Evolutionary conservation across 2,888 invertebrate species (phyloP).

Genomic region (Stenodema calcarata): DNA sequence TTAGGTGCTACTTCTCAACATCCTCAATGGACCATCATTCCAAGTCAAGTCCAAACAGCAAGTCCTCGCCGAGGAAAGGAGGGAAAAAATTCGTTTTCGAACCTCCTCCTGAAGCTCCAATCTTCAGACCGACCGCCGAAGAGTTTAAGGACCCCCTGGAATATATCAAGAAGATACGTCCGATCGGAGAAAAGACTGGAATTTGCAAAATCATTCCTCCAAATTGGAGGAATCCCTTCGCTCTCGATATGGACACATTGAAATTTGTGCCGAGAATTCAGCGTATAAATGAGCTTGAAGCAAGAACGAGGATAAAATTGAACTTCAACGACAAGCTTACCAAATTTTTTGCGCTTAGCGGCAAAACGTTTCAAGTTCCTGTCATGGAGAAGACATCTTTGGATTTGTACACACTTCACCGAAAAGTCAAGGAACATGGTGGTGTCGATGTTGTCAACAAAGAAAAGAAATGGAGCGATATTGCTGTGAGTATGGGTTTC

Average conservation of each 20-base stretch:
- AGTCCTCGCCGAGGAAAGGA: constrained; percentile 29
- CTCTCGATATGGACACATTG: constrained; percentile 94
- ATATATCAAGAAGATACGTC: constrained; percentile 52
- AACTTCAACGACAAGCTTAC: constrained; percentile 97
- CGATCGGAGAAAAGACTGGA: constrained; percentile 50
- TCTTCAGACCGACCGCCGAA: constrained; percentile 52
- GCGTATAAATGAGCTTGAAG: constrained; percentile 95
- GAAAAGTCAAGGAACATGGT: constrained; percentile 82
- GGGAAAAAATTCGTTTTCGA: constrained; percentile 50
- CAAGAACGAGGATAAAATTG: constrained; percentile 92
- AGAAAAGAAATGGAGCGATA: constrained; percentile 90
- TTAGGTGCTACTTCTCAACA: background rate
- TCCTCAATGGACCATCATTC: background rate
- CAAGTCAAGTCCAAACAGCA: constrained; percentile 1
- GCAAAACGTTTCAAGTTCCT: constrained; percentile 88
- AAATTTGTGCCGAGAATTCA: constrained; percentile 96
- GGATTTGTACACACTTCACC: constrained; percentile 89
- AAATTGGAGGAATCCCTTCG: constrained; percentile 73
- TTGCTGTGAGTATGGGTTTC: constrained; percentile 86
- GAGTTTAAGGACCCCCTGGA: constrained; percentile 53
- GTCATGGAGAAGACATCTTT: constrained; percentile 90
- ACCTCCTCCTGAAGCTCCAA: constrained; percentile 53
- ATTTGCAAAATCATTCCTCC: constrained; percentile 53
- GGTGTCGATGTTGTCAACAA: constrained; percentile 88
- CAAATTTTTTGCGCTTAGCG: constrained; percentile 97